These are phyloP conservation scores for Stenolophus ochropezus DNA, from an alignment of 2,888 invertebrate genomes.

Conservation along the genomic window DNA sequence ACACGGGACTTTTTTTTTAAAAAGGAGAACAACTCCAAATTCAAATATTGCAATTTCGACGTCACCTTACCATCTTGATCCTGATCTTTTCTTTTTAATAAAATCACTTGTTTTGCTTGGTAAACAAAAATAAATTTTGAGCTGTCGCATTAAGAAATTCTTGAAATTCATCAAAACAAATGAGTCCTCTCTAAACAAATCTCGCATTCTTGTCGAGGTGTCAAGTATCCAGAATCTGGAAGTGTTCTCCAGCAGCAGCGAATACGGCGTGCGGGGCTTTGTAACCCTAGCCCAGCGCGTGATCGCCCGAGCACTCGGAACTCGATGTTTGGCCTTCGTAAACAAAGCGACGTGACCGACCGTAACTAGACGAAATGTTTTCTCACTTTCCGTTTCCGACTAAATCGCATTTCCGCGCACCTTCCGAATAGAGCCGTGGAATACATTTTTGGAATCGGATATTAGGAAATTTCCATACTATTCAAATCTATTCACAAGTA, in stretches of 20 bases:
- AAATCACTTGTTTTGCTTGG: too few relatives aligned
- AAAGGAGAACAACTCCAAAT: too few relatives aligned
- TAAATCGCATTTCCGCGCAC: conserved; percentile 23
- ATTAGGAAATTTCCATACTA: conserved; percentile 27
- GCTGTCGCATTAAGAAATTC: background rate
- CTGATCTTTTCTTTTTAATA: too few relatives aligned
- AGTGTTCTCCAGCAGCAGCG: background rate
- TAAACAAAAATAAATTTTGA: too few relatives aligned
- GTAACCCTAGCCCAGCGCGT: conserved; percentile 3
- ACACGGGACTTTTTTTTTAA: too few relatives aligned
- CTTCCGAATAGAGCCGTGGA: conserved; percentile 12
- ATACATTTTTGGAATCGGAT: conserved; percentile 39
- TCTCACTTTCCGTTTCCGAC: conserved; percentile 37
- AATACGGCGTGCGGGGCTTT: background rate
- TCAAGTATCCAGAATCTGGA: conserved; percentile 33
- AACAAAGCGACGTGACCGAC: conserved; percentile 25
- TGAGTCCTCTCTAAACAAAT: conserved; percentile 11
- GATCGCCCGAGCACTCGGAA: background rate
- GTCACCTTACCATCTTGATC: too few relatives aligned
- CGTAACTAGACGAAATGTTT: conserved; percentile 43
- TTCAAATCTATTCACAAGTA: conserved; percentile 35
- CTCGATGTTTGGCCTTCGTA: conserved; percentile 11
- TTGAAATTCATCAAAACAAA: conserved; percentile 23
- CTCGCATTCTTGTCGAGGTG: conserved; percentile 8
- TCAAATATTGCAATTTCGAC: too few relatives aligned